These are phyloP conservation scores for Spea bombifrons DNA, from an alignment of 2,113 vertebrate genomes.

Conservation along the genomic window DNA sequence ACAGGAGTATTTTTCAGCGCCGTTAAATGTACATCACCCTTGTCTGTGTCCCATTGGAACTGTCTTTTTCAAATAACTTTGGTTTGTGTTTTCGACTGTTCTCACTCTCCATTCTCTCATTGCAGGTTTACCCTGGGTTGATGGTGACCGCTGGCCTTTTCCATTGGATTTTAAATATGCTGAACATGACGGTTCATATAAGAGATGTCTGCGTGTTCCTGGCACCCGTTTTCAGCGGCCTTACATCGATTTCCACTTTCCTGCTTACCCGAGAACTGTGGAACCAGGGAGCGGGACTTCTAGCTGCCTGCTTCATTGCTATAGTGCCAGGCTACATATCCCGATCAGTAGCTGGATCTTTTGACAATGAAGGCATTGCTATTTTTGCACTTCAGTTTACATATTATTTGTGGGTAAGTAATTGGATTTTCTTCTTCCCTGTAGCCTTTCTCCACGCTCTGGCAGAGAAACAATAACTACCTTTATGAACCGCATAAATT, in stretches of 20 bases:
- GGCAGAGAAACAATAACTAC: constrained; percentile 45
- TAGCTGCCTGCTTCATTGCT: constrained; percentile 98
- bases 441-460: constrained; percentile 40
- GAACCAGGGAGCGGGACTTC: constrained; percentile 95
- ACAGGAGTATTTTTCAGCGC: too few relatives aligned
- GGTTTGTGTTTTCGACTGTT: background rate
- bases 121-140: constrained; percentile 94
- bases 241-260: constrained; percentile 97
- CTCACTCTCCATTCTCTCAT: constrained; percentile 9
- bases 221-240: constrained; percentile 95
- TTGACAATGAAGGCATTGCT: constrained; percentile 98
- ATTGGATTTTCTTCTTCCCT: constrained; percentile 49
- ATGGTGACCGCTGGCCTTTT: constrained; percentile 99
- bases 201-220: constrained; percentile 96
- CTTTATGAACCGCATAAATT: constrained; percentile 46
- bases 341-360: constrained; percentile 95
- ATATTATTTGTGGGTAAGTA: constrained; percentile 97
- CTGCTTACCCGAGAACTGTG: constrained; percentile 96
- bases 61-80: background rate
- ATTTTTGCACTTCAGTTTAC: constrained; percentile 99
- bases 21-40: too few relatives aligned
- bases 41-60: too few relatives aligned
- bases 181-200: constrained; percentile 96
- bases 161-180: constrained; percentile 95
- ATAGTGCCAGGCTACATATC: constrained; percentile 98